Conservation (phyloP, 2,888 invertebrate genomes). For the Aleiodes alternator region DNA sequence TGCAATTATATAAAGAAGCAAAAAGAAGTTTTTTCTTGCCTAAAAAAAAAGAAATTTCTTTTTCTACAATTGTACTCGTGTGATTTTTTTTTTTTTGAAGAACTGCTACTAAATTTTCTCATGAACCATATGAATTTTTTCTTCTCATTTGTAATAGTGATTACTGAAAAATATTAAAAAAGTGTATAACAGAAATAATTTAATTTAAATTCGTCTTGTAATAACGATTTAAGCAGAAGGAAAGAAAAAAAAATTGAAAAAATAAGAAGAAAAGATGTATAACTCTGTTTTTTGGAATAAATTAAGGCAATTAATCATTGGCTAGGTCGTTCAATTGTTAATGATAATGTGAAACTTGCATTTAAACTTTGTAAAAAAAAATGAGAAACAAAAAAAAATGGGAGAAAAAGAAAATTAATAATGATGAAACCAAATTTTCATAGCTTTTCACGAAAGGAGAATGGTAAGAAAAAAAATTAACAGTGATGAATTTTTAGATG, state of each 20-base stretch:
- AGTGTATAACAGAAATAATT: neutral
- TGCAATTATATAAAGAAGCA: conserved; percentile 14
- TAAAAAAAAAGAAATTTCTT: conserved; percentile 18
- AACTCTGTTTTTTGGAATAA: neutral
- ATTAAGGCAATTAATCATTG: conserved; percentile 24
- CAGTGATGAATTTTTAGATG: conserved; percentile 54
- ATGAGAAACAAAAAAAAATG: conserved; percentile 46
- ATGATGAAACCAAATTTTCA: conserved; percentile 14
- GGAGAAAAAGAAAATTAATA: conserved; percentile 28
- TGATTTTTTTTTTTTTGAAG: neutral
- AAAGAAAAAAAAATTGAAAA: neutral
- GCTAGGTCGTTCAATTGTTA: conserved; percentile 30
- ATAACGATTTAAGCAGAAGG: conserved; percentile 28
- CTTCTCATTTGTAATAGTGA: too few relatives aligned
- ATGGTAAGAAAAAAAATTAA: conserved; percentile 47
- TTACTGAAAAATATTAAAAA: conserved; percentile 9
- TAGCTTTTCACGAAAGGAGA: conserved; percentile 47
- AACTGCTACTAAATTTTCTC: neutral
- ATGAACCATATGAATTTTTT: neutral
- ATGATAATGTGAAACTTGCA: conserved; percentile 51
- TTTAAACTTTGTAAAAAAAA: conserved; percentile 64
- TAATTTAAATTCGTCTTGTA: conserved; percentile 26
- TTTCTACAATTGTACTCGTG: conserved; percentile 1
- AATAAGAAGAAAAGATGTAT: conserved; percentile 4
- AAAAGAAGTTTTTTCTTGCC: conserved; percentile 15